phyloP scores from a whole-genome alignment of 2,888 invertebrate genomes.

The Epinotia brunnichana region DNA sequence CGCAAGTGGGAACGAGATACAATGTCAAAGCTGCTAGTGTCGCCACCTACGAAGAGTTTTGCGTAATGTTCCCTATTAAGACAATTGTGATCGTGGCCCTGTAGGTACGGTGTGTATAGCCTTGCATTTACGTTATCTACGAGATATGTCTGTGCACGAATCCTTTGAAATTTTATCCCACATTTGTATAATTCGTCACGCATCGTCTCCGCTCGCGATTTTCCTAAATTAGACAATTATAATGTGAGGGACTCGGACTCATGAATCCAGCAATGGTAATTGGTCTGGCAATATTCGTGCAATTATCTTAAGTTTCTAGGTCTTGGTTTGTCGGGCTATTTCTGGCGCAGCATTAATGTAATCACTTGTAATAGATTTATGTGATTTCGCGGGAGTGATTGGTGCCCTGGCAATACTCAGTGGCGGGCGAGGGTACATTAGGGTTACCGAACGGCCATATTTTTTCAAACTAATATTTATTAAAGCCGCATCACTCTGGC shows the following conservation, averaged over 20 bases:
- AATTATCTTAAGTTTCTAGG: constrained; percentile 9
- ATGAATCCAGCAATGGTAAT: constrained; percentile 14
- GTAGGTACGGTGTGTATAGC: background rate
- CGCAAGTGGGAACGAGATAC: too few relatives aligned
- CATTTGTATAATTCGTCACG: constrained; percentile 3
- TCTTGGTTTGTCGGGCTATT: background rate
- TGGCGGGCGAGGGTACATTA: background rate
- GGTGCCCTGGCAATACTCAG: background rate
- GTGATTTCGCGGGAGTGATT: background rate
- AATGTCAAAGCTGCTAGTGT: too few relatives aligned
- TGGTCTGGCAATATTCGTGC: background rate
- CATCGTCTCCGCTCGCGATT: background rate
- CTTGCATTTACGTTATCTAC: background rate
- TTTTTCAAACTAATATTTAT: too few relatives aligned
- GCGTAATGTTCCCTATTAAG: too few relatives aligned
- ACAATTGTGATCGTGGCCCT: too few relatives aligned
- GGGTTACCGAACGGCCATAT: background rate
- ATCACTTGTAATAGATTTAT: constrained; percentile 5
- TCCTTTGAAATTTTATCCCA: constrained; percentile 17
- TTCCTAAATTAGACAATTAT: constrained; percentile 6
- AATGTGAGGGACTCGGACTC: background rate
- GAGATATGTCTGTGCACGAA: background rate
- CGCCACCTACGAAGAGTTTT: too few relatives aligned
- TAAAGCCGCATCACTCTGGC: too few relatives aligned
- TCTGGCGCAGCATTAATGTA: background rate